Conservation (phyloP, 2,797 vertebrate genomes). For the Todus mexicanus region DNA sequence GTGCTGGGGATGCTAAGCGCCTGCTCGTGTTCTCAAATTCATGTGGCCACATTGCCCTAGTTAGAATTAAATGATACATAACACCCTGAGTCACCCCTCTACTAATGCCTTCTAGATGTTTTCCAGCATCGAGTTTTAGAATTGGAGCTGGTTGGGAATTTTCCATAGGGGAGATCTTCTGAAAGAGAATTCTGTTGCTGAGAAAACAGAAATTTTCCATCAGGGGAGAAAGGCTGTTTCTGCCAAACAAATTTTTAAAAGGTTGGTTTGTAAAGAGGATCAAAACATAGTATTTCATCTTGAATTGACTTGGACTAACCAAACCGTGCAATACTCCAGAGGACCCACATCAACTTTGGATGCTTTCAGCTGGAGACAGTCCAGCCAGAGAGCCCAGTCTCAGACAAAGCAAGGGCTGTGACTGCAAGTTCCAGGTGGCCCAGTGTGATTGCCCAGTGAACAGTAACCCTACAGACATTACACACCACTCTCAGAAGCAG, state of each 20-base stretch:
- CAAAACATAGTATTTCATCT: not conserved
- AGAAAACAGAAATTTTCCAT: constrained; percentile 1
- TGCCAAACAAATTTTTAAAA: not conserved
- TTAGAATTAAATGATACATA: not conserved
- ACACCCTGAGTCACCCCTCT: not conserved
- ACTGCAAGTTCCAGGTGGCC: not conserved
- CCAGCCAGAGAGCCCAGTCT: not conserved
- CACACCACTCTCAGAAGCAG: not conserved
- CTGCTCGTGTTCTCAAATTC: not conserved
- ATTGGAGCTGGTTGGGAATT: not conserved
- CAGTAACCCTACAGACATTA: not conserved
- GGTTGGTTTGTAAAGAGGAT: not conserved
- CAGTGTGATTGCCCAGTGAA: not conserved
- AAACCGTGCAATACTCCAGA: not conserved
- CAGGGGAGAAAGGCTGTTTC: not conserved
- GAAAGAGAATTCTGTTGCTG: not conserved
- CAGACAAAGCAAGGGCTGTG: not conserved
- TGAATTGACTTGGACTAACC: not conserved
- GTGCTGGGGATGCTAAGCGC: not conserved
- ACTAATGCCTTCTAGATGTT: not conserved
- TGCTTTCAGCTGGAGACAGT: not conserved
- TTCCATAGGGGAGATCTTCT: not conserved
- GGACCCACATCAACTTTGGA: not conserved
- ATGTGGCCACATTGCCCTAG: not conserved
- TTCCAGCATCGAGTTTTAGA: not conserved